Base-by-base conservation (phyloP, 53 echinoderm and acorn worm species). In the Echinometra lucunter region DNA sequence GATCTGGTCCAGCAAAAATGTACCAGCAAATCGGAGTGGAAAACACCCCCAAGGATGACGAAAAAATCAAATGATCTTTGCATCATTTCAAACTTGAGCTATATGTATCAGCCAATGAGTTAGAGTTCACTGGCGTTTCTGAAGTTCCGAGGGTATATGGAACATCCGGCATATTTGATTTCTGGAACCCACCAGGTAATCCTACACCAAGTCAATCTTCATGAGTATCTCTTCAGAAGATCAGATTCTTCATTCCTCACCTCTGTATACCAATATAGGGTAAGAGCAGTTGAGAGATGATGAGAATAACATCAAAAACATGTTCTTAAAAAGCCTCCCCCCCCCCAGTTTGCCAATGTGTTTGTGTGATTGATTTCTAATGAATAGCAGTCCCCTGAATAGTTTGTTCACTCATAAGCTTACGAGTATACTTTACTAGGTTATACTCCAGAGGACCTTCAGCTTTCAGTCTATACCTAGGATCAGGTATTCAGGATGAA, bases 1-100 rank as follows among this genome's bases (percentile, higher is more conserved):
- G n/a, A 47, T 49, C 12, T 85, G 12, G 44, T 30, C 28, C 27
- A 47, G 27, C 19, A 49, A 49, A 85, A 49, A 53, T 10, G 30
- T 85, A 85, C 85, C 85, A 85, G 85, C 85, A 85, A 49, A 85
- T 85, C 15, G 49, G 19, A 42, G 42, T 19, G 42, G 23, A 42
- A 85, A 85, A 47, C 5, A 85, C 45, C 53, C 21, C 27, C 53
- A 28, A 12, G 28, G 7, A 49, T 49, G 85, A 49, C 85, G 3
- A 85, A 85, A 17, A n/a, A 28, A 30, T 4, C n/a, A 8, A 28
- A 27, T 49, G 45, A 85, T 85, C 0, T 49, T 27, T 85, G 85
- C 49, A 85, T 85, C n/a, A 85, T 85, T 85, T 85, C 45, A 49
- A 85, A 78, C 13, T 42, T 34, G 74, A n/a, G 11, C 37, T 74